A percentile compares a stretch with the other conserved stretches of the same genome.
phyloP scores from a whole-genome alignment of 2,113 vertebrate species.

The Noctilio leporinus region DNA sequence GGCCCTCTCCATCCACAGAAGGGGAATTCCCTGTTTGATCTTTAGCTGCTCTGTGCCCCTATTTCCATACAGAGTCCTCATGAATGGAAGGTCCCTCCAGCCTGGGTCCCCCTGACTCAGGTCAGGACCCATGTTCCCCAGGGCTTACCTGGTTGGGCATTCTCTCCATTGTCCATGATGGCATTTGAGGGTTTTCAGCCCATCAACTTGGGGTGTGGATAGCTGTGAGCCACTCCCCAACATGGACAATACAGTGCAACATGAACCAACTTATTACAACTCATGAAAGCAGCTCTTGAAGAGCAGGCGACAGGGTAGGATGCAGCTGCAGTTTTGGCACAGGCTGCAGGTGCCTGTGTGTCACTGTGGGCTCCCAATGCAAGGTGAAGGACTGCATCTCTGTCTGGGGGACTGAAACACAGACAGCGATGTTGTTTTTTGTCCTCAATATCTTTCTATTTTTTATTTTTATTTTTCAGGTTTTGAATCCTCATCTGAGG shows the following conservation, averaged over 20 bases:
- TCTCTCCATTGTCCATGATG: not conserved
- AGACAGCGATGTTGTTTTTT: not conserved
- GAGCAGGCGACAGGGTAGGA: not conserved
- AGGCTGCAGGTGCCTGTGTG: slow-evolving; percentile 13
- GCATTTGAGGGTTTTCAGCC: not conserved
- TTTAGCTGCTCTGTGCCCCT: not conserved
- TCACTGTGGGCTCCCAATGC: not conserved
- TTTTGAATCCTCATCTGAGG: too few species aligned
- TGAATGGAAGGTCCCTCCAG: not conserved
- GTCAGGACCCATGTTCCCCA: accelerated
- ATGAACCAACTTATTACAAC: not conserved
- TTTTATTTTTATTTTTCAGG: not conserved
- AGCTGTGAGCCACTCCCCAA: not conserved
- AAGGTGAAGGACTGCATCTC: not conserved
- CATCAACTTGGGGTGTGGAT: not conserved
- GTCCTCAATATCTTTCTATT: not conserved
- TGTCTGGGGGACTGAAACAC: not conserved
- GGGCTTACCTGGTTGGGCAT: not conserved
- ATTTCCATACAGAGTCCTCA: not conserved
- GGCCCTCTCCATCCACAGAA: not conserved
- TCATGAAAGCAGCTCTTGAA: accelerated
- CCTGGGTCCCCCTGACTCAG: not conserved
- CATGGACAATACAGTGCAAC: not conserved
- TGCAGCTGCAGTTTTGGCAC: slow-evolving; percentile 32
- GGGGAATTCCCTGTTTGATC: not conserved